These are phyloP conservation scores for Ctenochaetus hawaiiensis DNA, from an alignment of 2,797 vertebrate genomes.

Conservation along the genomic window DNA sequence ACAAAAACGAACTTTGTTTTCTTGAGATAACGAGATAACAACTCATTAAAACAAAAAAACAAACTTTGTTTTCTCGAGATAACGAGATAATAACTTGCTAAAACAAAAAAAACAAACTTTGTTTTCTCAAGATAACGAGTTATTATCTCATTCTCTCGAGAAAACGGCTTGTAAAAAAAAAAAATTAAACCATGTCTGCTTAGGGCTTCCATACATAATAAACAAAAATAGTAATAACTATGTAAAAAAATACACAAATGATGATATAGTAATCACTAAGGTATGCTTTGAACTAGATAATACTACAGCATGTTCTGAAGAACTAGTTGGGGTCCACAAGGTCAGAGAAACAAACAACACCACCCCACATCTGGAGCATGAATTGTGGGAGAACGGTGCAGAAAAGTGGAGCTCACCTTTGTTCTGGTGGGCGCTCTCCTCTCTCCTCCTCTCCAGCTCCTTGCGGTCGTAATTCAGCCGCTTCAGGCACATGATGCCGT, in stretches of 20 bases:
- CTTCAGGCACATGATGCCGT: conserved; percentile 96
- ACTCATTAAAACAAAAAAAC: no score
- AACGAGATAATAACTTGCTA: no score
- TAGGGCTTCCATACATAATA: no score
- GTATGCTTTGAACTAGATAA: conserved; percentile 26
- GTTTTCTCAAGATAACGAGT: no score
- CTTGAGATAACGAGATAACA: no score
- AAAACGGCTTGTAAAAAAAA: no score
- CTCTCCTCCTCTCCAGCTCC: conserved; percentile 92
- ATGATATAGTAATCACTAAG: not conserved
- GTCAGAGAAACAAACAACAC: not conserved
- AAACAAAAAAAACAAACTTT: no score
- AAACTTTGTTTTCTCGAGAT: no score
- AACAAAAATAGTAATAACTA: not conserved
- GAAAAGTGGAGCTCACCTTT: conserved; percentile 83
- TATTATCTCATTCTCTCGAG: no score
- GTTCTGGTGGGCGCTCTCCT: conserved; percentile 91
- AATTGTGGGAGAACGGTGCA: conserved; percentile 19
- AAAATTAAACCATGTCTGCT: no score
- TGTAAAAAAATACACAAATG: not conserved
- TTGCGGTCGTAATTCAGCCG: conserved; percentile 94
- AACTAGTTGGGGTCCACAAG: conserved; percentile 12
- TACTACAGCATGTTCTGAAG: not conserved
- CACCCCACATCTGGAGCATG: not conserved
- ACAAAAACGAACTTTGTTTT: no score